These are phyloP conservation scores for Stenotaenia linearis DNA, from an alignment of 2,888 invertebrate genomes.

Conservation along the genomic window DNA sequence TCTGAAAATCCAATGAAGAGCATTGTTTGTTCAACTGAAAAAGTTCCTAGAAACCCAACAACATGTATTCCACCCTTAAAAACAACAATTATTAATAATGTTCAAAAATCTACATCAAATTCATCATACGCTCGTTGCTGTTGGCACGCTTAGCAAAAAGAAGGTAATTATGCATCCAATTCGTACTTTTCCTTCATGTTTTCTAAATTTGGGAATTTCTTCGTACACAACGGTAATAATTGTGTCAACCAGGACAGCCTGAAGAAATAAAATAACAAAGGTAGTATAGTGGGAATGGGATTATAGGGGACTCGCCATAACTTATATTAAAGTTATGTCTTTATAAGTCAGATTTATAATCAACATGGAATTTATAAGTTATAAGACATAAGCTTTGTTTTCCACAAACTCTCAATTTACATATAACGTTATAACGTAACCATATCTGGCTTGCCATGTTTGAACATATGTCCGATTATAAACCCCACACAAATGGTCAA, in stretches of 20 bases:
- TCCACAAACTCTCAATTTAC: too few relatives aligned
- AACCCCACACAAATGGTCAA: too few relatives aligned
- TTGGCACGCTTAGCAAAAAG: background rate
- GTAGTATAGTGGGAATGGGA: background rate
- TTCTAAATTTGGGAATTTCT: background rate
- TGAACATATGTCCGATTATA: too few relatives aligned
- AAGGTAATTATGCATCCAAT: background rate
- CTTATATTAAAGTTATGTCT: too few relatives aligned
- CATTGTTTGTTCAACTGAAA: background rate
- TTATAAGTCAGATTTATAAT: too few relatives aligned
- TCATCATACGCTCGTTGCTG: background rate
- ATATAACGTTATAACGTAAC: too few relatives aligned
- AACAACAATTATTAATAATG: background rate
- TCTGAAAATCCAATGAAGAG: background rate
- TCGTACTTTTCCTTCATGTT: background rate
- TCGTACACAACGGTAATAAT: background rate
- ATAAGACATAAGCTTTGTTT: too few relatives aligned
- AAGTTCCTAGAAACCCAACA: background rate
- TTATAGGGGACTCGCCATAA: background rate
- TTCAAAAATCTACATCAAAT: background rate
- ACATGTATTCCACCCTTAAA: background rate
- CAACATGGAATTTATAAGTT: too few relatives aligned
- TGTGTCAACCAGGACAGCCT: background rate
- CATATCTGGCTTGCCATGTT: too few relatives aligned
- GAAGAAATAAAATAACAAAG: background rate